A percentile compares a stretch with the other conserved stretches of the same genome.
Conservation (phyloP, 1,140 invertebrate species). For the Ceratosolen solmsi region DNA sequence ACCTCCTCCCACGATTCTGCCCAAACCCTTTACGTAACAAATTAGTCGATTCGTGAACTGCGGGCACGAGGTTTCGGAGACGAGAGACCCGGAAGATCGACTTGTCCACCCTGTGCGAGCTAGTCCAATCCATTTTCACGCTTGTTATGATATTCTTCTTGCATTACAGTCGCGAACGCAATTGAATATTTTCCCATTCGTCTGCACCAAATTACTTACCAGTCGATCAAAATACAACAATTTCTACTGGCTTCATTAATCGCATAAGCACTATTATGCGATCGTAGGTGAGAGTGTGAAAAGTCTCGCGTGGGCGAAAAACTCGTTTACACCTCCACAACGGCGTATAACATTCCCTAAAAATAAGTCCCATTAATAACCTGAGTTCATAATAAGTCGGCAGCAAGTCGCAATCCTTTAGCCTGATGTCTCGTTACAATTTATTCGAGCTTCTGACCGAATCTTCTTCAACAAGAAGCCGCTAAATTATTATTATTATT, state of each 20-base stretch:
- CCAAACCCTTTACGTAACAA: background rate
- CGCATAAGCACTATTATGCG: background rate
- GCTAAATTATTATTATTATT: too few relatives aligned
- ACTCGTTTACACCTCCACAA: background rate
- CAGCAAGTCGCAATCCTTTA: too few relatives aligned
- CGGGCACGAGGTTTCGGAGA: background rate
- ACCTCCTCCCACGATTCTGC: too few relatives aligned
- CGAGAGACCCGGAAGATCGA: background rate
- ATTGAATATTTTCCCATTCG: too few relatives aligned
- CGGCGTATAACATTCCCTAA: background rate
- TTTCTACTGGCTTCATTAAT: background rate
- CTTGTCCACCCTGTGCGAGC: background rate
- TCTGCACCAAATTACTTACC: too few relatives aligned
- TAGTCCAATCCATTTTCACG: background rate
- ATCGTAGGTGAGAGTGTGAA: constrained; percentile 5
- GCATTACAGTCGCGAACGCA: too few relatives aligned
- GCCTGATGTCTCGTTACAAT: too few relatives aligned
- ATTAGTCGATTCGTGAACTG: background rate
- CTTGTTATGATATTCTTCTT: background rate
- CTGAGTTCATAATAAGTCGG: too few relatives aligned
- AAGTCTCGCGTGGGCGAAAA: background rate
- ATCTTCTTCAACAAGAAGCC: too few relatives aligned
- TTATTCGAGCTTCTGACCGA: too few relatives aligned
- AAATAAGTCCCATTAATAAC: background rate
- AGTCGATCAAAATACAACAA: too few relatives aligned